Evolutionary conservation across 1,140 invertebrate genomes (phyloP).

Genomic region (Vanessa atalanta): DNA sequence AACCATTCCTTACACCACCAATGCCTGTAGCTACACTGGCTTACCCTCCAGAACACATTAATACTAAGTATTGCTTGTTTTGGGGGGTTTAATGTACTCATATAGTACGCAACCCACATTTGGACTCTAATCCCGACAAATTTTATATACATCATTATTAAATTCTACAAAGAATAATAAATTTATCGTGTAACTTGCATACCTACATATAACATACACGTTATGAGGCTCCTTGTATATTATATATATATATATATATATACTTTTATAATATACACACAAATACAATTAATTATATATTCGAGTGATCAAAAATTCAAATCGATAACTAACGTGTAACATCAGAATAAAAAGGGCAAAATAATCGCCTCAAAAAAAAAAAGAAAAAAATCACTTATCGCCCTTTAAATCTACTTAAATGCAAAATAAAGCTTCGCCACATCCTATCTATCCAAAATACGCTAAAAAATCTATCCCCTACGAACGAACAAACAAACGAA

Average conservation of each 20-base stretch:
- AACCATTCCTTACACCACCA: too few species aligned
- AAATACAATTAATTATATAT: not conserved
- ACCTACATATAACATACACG: not conserved
- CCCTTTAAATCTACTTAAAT: slow-evolving; percentile 29
- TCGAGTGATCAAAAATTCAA: too few species aligned
- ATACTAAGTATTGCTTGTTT: too few species aligned
- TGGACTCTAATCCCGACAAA: too few species aligned
- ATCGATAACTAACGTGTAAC: too few species aligned
- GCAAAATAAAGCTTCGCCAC: slow-evolving; percentile 19
- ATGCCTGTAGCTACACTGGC: too few species aligned
- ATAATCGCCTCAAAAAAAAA: not conserved
- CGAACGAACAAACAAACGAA: slow-evolving; percentile 13
- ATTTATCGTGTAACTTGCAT: not conserved
- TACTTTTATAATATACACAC: not conserved
- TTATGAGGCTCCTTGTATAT: not conserved
- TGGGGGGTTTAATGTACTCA: too few species aligned
- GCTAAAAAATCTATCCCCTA: slow-evolving; percentile 27
- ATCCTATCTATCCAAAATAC: not conserved
- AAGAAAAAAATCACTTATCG: not conserved
- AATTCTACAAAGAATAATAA: too few species aligned
- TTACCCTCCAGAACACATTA: too few species aligned
- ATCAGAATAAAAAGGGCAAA: too few species aligned
- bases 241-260: not conserved
- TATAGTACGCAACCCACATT: too few species aligned
- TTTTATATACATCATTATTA: too few species aligned